A percentile compares a stretch with the other conserved stretches of the same genome.
Evolutionary conservation across 2,797 vertebrate species (phyloP).

Genomic region (Spinus pinus): DNA sequence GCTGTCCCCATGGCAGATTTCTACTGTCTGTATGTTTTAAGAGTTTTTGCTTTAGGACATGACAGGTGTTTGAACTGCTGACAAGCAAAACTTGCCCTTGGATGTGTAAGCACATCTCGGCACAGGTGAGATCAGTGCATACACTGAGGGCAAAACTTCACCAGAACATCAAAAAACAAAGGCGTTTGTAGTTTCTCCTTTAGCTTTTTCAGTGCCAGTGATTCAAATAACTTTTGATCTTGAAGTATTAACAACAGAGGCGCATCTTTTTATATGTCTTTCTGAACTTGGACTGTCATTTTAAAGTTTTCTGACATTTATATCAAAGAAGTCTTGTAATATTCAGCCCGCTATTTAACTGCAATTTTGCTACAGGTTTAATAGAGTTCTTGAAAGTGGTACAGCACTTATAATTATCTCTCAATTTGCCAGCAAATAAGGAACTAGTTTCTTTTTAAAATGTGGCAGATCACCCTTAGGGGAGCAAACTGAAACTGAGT

Average conservation of each 20-base stretch:
- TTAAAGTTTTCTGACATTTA: constrained; percentile 71
- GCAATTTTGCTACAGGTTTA: constrained; percentile 58
- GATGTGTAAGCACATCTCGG: not conserved
- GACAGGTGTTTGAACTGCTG: constrained; percentile 76
- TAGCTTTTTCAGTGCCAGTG: constrained; percentile 58
- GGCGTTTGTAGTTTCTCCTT: constrained; percentile 51
- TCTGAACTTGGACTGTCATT: constrained; percentile 68
- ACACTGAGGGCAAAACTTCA: constrained; percentile 30
- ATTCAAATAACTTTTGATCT: constrained; percentile 77
- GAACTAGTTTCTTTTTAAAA: constrained; percentile 50
- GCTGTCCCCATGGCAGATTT: constrained; percentile 55
- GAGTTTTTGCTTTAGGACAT: constrained; percentile 68
- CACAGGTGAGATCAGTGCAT: not conserved
- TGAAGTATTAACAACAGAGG: constrained; percentile 63
- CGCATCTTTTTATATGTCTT: constrained; percentile 73
- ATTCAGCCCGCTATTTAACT: constrained; percentile 51
- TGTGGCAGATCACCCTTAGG: constrained; percentile 46
- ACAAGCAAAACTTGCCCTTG: constrained; percentile 51
- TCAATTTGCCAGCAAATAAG: constrained; percentile 54
- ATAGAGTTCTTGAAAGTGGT: constrained; percentile 36
- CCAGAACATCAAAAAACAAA: constrained; percentile 14
- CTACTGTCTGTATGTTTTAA: constrained; percentile 42
- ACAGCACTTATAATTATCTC: constrained; percentile 8
- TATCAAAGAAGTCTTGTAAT: constrained; percentile 64
- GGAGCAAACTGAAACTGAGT: constrained; percentile 34